Conservation (phyloP, 1,140 invertebrate species). For the Ceratitis capitata region DNA sequence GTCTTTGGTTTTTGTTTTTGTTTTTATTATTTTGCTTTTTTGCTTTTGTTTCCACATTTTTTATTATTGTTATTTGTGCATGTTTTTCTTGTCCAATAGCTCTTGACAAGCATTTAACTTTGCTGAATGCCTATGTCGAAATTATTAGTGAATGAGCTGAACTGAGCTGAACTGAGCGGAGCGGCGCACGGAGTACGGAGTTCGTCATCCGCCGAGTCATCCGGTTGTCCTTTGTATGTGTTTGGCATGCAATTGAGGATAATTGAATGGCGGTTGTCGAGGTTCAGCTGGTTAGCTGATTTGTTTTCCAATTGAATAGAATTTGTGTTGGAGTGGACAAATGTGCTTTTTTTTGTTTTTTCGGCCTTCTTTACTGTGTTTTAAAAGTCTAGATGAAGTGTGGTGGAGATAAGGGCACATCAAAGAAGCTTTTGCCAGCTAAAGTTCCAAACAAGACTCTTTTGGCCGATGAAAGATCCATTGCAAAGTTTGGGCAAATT, state of each 20-base stretch:
- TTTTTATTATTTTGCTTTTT: background rate
- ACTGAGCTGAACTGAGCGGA: too few relatives aligned
- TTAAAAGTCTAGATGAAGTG: background rate
- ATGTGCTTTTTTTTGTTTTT: too few relatives aligned
- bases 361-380: background rate
- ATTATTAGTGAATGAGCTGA: conserved; percentile 12
- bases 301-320: background rate
- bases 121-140: background rate
- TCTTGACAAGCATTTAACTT: conserved; percentile 18
- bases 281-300: conserved; percentile 4
- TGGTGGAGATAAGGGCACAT: background rate
- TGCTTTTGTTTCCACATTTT: background rate
- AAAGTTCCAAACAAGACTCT: too few relatives aligned
- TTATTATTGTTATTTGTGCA: background rate
- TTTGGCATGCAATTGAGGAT: background rate
- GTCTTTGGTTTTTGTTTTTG: background rate
- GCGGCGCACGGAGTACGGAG: background rate
- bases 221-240: background rate
- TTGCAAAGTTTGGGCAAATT: too few relatives aligned
- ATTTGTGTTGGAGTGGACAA: background rate
- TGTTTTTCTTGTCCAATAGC: background rate
- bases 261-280: conserved; percentile 23
- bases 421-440: too few relatives aligned
- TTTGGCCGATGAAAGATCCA: too few relatives aligned
- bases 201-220: too few relatives aligned